Conservation (phyloP, 2,888 invertebrate species). For the Caenorhabditis japonica region DNA sequence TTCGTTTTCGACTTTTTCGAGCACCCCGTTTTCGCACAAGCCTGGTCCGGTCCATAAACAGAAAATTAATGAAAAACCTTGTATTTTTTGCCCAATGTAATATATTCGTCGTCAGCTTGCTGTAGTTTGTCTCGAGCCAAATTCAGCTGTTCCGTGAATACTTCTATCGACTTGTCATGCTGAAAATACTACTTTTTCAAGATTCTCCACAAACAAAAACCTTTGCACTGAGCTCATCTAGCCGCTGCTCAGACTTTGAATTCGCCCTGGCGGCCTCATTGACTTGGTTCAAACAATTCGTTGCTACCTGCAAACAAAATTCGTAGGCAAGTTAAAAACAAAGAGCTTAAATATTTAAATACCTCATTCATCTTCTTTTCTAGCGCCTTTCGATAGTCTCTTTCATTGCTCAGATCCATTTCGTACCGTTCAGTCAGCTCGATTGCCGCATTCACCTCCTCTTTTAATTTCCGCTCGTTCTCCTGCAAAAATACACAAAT, state of each 20-base stretch:
- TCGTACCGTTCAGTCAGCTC: constrained; percentile 81
- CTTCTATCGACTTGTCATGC: constrained; percentile 56
- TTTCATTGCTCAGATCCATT: constrained; percentile 84
- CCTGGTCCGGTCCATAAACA: too few relatives aligned
- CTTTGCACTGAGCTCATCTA: constrained; percentile 43
- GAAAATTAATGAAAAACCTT: constrained; percentile 12
- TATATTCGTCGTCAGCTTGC: constrained; percentile 50
- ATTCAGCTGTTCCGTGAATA: constrained; percentile 54
- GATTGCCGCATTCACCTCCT: constrained; percentile 77
- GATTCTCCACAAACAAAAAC: too few relatives aligned
- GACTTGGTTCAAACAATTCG: constrained; percentile 53
- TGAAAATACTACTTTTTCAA: constrained; percentile 5
- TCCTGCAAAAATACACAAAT: constrained; percentile 63
- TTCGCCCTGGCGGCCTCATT: constrained; percentile 53
- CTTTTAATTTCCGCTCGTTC: constrained; percentile 77
- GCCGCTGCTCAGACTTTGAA: constrained; percentile 37
- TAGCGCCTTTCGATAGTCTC: constrained; percentile 84
- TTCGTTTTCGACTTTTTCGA: too few relatives aligned
- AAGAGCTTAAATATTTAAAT: neutral
- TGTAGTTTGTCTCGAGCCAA: constrained; percentile 32
- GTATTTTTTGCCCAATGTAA: constrained; percentile 50
- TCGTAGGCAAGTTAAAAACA: neutral
- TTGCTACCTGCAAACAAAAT: constrained; percentile 47
- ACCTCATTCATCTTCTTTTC: constrained; percentile 79
- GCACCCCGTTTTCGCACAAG: too few relatives aligned